Evolutionary conservation across 2,888 invertebrate genomes (phyloP).

Genomic region (Nasonia oneida): DNA sequence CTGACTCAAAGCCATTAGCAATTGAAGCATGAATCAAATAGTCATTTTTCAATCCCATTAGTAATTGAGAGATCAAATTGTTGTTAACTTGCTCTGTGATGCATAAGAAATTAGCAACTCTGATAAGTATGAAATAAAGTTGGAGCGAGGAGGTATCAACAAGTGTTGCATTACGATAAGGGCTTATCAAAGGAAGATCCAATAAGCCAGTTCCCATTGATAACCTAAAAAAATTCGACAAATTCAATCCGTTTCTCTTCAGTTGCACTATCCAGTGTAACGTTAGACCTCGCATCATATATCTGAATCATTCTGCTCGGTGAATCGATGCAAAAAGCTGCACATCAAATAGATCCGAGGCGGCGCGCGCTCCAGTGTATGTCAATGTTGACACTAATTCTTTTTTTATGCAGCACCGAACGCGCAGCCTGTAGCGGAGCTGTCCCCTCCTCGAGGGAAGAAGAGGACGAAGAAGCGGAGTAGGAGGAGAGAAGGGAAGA

Average conservation of each 20-base stretch:
- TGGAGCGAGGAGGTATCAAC: background rate
- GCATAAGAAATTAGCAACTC: too few species aligned
- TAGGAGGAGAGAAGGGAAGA: background rate
- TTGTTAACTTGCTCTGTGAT: background rate
- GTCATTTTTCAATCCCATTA: background rate
- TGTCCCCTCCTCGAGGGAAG: slow-evolving; percentile 1
- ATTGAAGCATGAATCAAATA: background rate
- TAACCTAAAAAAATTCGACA: background rate
- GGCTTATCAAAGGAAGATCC: slow-evolving; percentile 4
- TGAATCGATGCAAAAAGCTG: background rate
- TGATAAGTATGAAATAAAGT: background rate
- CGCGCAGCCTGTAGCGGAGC: background rate
- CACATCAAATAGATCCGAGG: slow-evolving; percentile 5
- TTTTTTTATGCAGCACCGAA: slow-evolving; percentile 1
- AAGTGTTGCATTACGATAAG: background rate
- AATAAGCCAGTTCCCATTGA: background rate
- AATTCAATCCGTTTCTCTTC: background rate
- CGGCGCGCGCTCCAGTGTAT: background rate
- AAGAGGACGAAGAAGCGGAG: background rate
- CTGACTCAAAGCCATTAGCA: background rate
- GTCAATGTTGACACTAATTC: slow-evolving; percentile 40
- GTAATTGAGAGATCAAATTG: background rate
- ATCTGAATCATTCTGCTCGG: background rate
- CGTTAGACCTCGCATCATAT: background rate
- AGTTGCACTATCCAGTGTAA: slow-evolving; percentile 17